Evolutionary conservation across 2,113 vertebrate genomes (phyloP), one percentile per base, ranked within the genome.

Genomic region (Pachyramphus minor): DNA sequence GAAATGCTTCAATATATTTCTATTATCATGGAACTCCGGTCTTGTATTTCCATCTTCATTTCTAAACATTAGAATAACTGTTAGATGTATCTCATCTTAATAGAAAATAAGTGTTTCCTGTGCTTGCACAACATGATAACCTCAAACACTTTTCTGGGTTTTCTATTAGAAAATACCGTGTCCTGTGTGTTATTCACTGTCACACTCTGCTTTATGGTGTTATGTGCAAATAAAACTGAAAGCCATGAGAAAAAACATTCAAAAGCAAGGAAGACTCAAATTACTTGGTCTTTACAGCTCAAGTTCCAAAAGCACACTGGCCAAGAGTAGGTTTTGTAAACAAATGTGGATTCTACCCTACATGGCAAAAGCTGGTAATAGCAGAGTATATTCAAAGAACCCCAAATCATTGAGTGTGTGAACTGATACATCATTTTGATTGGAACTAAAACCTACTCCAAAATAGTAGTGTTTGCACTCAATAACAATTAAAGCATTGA

Each of bases 181-280:
- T 49, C 9, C 31, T 73, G 9, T 20, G 2, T 8, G 8, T 31
- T 52, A 13, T 3, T 4, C 28, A 18, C 30, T 49, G 18, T 47
- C n/a, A 19, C 4, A 0, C 5, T 63, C 11, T 2, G 14, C 2
- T 45, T 82, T 22, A 15, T 10, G 20, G 23, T 11, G 7, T 16
- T 22, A 9, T 0, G 10, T 41, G 42, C 16, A 89, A 78, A 1
- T 37, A 23, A 23, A 83, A 45, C 12, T 27, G n/a, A 47, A 68
- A 73, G 14, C 8, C 18, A 35, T 14, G 30, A 11, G 3, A 33
- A 52, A 71, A 68, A 69, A 16, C 3, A 39, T 3, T 16, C 30
- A 50, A 62, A 62, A 91, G 20, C 17, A 81, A 59, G 47, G 22
- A 41, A n/a, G 5, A 18, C 2, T 18, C 27, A 15, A 13, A 18